These are phyloP conservation scores for Microtus montanus DNA, from an alignment of 2,113 vertebrate genomes.

Conservation along the genomic window DNA sequence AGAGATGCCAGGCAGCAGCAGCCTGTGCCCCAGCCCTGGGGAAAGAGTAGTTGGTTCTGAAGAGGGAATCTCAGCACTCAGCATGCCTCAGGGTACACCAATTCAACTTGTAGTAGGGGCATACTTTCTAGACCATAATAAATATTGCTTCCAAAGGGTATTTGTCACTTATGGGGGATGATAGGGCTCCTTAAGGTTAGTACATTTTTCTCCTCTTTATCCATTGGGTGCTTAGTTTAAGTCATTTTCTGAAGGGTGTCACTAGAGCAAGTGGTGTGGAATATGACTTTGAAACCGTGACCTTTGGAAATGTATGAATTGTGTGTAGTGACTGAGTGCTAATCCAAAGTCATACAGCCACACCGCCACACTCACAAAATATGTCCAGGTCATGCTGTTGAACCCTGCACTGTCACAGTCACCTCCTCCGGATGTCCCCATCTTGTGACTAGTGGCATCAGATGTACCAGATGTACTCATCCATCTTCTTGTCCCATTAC, in stretches of 20 bases:
- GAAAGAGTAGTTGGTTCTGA: neutral
- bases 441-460: constrained; percentile 88
- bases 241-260: constrained; percentile 74
- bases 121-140: constrained; percentile 40
- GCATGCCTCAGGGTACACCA: neutral
- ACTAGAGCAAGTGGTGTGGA: constrained; percentile 73
- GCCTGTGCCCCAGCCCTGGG: too few species aligned
- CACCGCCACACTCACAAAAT: constrained; percentile 82
- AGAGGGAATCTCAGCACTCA: neutral
- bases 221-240: constrained; percentile 71
- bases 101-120: neutral
- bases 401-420: constrained; percentile 80
- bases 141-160: constrained; percentile 49
- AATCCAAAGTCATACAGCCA: constrained; percentile 75
- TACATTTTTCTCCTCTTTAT: constrained; percentile 70
- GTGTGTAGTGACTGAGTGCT: constrained; percentile 76
- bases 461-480: constrained; percentile 87
- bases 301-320: constrained; percentile 75
- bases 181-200: constrained; percentile 47
- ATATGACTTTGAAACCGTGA: constrained; percentile 75
- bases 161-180: constrained; percentile 69
- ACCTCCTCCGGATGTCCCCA: constrained; percentile 89
- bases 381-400: constrained; percentile 81
- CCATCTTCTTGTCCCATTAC: constrained; percentile 95
- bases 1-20: neutral